Conservation (phyloP, 2,797 vertebrate species). For the Dendrocincla tyrannina region DNA sequence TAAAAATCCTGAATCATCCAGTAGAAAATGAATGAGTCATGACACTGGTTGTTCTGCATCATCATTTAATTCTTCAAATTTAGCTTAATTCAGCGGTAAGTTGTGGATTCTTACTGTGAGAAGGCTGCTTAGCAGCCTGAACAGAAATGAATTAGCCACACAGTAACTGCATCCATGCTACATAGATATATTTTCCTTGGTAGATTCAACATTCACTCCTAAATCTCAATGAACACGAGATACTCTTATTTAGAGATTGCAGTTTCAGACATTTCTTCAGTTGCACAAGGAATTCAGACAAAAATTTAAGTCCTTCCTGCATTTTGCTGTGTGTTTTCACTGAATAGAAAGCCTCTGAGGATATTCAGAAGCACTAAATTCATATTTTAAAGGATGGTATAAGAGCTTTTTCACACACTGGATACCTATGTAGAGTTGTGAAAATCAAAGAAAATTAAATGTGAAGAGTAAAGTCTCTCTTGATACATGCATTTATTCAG, state of each 20-base stretch:
- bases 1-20: neutral
- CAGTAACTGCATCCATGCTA: neutral
- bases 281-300: neutral
- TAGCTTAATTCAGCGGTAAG: neutral
- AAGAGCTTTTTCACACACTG: neutral
- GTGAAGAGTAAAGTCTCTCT: neutral
- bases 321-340: neutral
- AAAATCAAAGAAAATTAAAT: neutral
- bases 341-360: neutral
- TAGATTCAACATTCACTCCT: neutral
- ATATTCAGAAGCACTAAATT: neutral
- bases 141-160: neutral
- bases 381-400: neutral
- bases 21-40: neutral
- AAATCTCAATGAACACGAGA: neutral
- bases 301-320: neutral
- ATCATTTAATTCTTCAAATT: conserved; percentile 15
- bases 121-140: neutral
- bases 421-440: neutral
- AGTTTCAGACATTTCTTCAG: neutral
- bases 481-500: neutral
- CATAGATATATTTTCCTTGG: neutral
- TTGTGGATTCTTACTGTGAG: neutral
- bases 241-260: neutral
- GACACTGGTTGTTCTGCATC: neutral